Conservation (phyloP, 2,797 vertebrate genomes). For the Microctenopoma steveboyesi region DNA sequence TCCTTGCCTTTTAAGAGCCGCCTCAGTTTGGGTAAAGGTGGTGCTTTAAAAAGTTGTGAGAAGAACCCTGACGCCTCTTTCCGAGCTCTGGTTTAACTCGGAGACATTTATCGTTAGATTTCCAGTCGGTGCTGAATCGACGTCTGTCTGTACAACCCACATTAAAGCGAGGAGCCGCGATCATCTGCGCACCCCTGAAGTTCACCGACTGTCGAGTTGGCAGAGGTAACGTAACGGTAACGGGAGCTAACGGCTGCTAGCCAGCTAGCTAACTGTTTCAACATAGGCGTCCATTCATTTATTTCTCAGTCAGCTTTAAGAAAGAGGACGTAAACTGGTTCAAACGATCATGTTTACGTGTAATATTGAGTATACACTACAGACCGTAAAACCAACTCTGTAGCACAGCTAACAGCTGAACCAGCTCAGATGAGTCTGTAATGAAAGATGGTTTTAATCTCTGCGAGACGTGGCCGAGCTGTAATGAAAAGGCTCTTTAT, state of each 20-base stretch:
- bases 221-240: conserved; percentile 58
- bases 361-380: no score
- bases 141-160: neutral
- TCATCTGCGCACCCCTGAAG: conserved; percentile 40
- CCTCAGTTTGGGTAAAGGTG: neutral
- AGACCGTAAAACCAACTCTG: neutral
- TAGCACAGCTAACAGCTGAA: conserved; percentile 3
- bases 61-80: neutral
- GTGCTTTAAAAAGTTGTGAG: conserved; percentile 16
- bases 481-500: conserved; percentile 65
- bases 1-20: no score
- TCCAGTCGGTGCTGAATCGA: neutral
- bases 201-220: conserved; percentile 63
- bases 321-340: neutral
- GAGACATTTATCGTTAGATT: neutral
- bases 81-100: neutral
- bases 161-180: conserved; percentile 10
- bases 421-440: neutral
- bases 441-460: conserved; percentile 9
- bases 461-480: conserved; percentile 49
- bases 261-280: conserved; percentile 17
- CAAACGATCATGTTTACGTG: neutral
- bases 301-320: neutral
- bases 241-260: conserved; percentile 12
- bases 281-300: conserved; percentile 41